Percentiles rank a stretch among this genome's conserved stretches.
These are phyloP conservation scores for Apamea epomidion DNA, from an alignment of 2,888 invertebrate genomes.

Conservation along the genomic window DNA sequence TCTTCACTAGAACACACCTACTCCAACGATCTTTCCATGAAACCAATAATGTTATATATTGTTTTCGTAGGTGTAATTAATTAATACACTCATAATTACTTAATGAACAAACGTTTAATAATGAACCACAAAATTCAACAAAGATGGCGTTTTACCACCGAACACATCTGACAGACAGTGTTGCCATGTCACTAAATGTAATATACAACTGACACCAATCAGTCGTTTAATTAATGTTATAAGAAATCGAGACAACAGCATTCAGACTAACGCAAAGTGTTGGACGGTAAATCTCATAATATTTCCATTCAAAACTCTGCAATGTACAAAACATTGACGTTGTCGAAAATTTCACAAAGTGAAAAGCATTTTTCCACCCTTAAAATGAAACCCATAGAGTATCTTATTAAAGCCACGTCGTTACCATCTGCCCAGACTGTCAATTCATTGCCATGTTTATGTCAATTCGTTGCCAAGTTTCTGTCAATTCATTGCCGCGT, in stretches of 20 bases:
- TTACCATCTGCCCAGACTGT: conserved; percentile 49
- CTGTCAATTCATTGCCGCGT: conserved; percentile 63
- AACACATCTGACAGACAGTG: too few species aligned
- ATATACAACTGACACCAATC: neutral
- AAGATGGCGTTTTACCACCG: too few species aligned
- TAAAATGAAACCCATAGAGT: conserved; percentile 15
- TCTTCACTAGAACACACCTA: neutral
- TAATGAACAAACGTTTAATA: too few species aligned
- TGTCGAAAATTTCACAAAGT: neutral
- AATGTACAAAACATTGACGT: neutral
- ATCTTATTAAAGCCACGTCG: conserved; percentile 41
- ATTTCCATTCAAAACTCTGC: too few species aligned
- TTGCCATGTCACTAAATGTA: too few species aligned
- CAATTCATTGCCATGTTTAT: conserved; percentile 53
- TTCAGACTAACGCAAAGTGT: neutral
- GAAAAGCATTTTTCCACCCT: neutral
- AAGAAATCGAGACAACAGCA: neutral
- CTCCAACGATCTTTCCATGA: neutral
- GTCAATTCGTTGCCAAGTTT: conserved; percentile 51
- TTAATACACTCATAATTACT: too few species aligned
- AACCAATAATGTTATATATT: neutral
- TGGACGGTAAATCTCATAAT: neutral
- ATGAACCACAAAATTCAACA: too few species aligned
- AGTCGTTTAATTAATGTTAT: neutral
- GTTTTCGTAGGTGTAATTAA: too few species aligned